phyloP scores from a whole-genome alignment of 2,888 invertebrate species.

The Latrodectus elegans region DNA sequence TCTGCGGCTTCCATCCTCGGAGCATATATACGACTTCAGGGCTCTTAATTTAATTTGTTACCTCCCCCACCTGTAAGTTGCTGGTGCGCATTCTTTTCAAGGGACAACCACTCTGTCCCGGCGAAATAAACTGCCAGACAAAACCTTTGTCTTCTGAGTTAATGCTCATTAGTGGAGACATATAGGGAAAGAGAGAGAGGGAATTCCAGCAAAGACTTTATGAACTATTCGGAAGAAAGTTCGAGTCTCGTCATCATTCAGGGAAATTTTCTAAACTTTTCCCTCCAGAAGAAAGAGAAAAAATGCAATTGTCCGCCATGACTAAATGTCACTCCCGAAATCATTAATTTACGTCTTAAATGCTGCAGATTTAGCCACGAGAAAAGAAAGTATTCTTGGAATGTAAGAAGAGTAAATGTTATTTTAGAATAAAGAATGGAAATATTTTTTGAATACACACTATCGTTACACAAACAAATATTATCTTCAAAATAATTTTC shows the following conservation, averaged over 20 bases:
- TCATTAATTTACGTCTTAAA: too few relatives aligned
- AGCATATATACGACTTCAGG: slow-evolving; percentile 45
- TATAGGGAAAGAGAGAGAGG: neutral
- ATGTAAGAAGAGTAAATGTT: too few relatives aligned
- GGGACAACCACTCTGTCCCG: neutral
- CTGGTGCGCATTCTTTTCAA: slow-evolving; percentile 1
- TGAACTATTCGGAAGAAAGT: neutral
- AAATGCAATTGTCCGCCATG: neutral
- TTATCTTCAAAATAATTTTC: too few relatives aligned
- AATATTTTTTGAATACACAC: too few relatives aligned
- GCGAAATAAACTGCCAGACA: slow-evolving; percentile 13
- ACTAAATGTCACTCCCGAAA: neutral
- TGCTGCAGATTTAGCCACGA: too few relatives aligned
- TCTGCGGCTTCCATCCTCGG: slow-evolving; percentile 31
- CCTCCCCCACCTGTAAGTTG: slow-evolving; percentile 50
- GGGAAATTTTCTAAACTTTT: neutral
- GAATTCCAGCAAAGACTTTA: neutral
- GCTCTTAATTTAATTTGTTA: slow-evolving; percentile 44
- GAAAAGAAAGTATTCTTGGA: too few relatives aligned
- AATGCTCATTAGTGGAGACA: slow-evolving; percentile 42
- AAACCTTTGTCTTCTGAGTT: slow-evolving; percentile 27
- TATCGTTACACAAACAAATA: too few relatives aligned
- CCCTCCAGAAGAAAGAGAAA: neutral
- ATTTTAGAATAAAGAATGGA: too few relatives aligned
- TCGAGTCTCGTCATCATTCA: neutral